Percentiles rank a stretch among this genome's conserved stretches.
These are phyloP conservation scores for Lota lota DNA, from an alignment of 2,113 vertebrate species.

Conservation along the genomic window DNA sequence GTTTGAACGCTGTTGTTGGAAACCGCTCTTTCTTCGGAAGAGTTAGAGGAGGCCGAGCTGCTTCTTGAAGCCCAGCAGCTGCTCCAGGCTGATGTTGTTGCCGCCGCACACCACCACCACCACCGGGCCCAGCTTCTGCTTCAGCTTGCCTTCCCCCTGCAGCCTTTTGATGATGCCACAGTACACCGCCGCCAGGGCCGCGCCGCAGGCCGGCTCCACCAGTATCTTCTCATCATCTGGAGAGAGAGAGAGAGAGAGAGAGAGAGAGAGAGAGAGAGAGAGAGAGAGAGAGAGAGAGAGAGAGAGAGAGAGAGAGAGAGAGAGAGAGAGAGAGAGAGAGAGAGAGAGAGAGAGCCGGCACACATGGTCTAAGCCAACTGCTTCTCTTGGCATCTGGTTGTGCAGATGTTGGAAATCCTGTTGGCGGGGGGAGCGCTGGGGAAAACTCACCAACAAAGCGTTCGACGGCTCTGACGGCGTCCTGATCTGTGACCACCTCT, in stretches of 20 bases:
- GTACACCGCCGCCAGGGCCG: slow-evolving; percentile 83
- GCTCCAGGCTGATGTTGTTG: slow-evolving; percentile 73
- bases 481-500: slow-evolving; percentile 80
- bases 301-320: no score
- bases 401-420: no score
- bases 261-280: not conserved
- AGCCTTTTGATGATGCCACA: slow-evolving; percentile 74
- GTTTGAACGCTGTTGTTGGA: not conserved
- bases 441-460: slow-evolving; percentile 82
- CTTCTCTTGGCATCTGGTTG: no score
- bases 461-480: slow-evolving; percentile 81
- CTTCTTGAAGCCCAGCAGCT: slow-evolving; percentile 74
- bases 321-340: no score
- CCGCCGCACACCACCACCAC: slow-evolving; percentile 88
- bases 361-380: no score
- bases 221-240: slow-evolving; percentile 88
- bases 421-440: not conserved
- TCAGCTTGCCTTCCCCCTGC: slow-evolving; percentile 74
- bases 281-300: no score
- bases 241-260: not conserved
- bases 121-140: slow-evolving; percentile 56
- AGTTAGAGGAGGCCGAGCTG: slow-evolving; percentile 67
- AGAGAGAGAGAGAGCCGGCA: no score
- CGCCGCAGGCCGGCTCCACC: slow-evolving; percentile 88
- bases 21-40: not conserved